Evolutionary conservation across 2,113 vertebrate genomes (phyloP).

Genomic region (Macquaria australasica): DNA sequence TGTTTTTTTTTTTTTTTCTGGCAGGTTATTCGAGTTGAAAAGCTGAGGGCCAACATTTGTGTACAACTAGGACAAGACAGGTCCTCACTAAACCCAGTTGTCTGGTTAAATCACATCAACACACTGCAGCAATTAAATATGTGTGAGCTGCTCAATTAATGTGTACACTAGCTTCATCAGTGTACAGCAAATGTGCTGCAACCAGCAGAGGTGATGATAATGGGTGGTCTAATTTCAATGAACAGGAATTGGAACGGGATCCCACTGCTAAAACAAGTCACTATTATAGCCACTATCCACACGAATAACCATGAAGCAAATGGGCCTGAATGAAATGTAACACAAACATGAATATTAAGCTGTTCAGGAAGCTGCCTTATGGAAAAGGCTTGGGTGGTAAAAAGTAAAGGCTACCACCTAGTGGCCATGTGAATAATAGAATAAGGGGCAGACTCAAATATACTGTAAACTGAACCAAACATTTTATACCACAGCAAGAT

Average conservation of each 20-base stretch:
- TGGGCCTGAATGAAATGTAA: conserved; percentile 20
- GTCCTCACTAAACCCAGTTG: neutral
- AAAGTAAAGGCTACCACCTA: conserved; percentile 70
- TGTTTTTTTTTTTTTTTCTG: neutral
- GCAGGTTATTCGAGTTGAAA: neutral
- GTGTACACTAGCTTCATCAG: neutral
- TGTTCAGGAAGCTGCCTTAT: neutral
- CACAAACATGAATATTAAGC: conserved; percentile 20
- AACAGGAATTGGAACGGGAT: neutral
- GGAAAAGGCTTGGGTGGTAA: conserved; percentile 1
- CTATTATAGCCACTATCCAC: conserved; percentile 1
- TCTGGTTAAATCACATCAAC: neutral
- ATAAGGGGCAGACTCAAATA: neutral
- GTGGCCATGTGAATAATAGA: conserved; percentile 53
- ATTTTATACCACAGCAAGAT: neutral
- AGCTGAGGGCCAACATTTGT: neutral
- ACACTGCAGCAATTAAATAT: neutral
- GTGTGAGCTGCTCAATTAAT: neutral
- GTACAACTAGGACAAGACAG: neutral
- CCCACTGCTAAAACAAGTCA: neutral
- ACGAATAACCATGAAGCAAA: conserved; percentile 37
- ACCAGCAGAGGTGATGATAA: conserved; percentile 6
- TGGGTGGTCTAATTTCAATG: conserved; percentile 5
- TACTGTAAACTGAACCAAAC: neutral
- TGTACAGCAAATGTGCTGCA: neutral